These are phyloP conservation scores for Hippocampus zosterae DNA, from an alignment of 2,113 vertebrate genomes.

Conservation along the genomic window DNA sequence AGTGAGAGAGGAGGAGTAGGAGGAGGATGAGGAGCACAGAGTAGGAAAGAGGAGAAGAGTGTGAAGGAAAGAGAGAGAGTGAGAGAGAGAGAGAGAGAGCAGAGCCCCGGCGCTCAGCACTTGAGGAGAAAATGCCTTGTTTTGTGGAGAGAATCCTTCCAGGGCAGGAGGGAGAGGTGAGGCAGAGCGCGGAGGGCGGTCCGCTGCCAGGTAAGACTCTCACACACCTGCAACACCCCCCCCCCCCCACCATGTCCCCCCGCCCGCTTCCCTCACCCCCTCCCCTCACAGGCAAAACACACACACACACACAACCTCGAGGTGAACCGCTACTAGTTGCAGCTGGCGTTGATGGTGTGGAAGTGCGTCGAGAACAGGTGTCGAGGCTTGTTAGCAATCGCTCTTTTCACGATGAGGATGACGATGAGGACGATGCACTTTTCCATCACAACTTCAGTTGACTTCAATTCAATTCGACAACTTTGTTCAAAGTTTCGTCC, in stretches of 20 bases:
- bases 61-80: constrained; percentile 53
- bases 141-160: constrained; percentile 78
- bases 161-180: constrained; percentile 76
- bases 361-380: constrained; percentile 46
- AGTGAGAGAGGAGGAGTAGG: constrained; percentile 47
- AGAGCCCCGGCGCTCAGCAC: constrained; percentile 65
- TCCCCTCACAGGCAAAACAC: constrained; percentile 6
- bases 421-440: background rate
- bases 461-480: background rate
- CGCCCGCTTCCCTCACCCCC: background rate
- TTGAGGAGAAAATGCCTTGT: constrained; percentile 78
- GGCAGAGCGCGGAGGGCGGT: constrained; percentile 70
- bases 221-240: constrained; percentile 25
- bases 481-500: constrained; percentile 40
- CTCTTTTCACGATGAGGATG: background rate
- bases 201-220: constrained; percentile 75
- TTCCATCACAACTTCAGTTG: background rate
- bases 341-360: constrained; percentile 60
- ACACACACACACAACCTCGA: constrained; percentile 27
- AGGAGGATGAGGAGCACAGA: constrained; percentile 56
- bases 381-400: constrained; percentile 6
- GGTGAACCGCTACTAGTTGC: constrained; percentile 62
- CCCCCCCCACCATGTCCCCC: background rate
- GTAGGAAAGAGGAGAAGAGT: constrained; percentile 57
- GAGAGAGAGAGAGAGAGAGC: constrained; percentile 57